Base-by-base conservation (phyloP, 1,140 invertebrate genomes). In the Bombyx mori region DNA sequence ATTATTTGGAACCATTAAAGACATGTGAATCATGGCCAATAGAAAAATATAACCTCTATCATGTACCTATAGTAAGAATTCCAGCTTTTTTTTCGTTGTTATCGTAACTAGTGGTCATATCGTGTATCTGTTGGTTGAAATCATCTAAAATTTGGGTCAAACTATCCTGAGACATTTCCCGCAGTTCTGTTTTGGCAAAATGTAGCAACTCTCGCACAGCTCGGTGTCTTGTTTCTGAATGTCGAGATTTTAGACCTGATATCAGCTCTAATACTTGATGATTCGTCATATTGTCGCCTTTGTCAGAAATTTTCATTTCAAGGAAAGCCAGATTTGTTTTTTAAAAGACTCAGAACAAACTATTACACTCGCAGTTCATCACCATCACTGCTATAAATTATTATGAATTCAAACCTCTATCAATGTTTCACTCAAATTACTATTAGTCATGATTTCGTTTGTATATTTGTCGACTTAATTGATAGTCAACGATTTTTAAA, bases 61-160 rank as follows among this genome's bases (percentile, higher is more conserved):
- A 89, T 88, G 89, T 84, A 96, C 95, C 94, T 79, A 99, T 99
- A 9, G 96, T 96, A 12, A 98, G 86, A 62, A 98, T 97, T 53
- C 96, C 97, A 49, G 97, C 97, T 85, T 98, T 98, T 72, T 97
- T 98, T 75, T 99, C 97, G 88, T 96, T 96, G 10, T 94, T 91
- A 84, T 99, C 97, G 18, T 93, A 92, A 62, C 95, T 95, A 3
- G 95, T 96, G 3, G 98, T 96, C 94, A 99, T 94, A 73, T 96
- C 94, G 79, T 97, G 96, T 61, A 99, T 98, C 66, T 98, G 94
- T 81, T 97, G 94, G 79, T 98, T 98, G 68, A 99, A 97, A 68
- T 97, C 95, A 78, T 99, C 97, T 75, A 99, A 92, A 72, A 98
- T 97, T 22, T 91, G 88, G 47, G 92, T 93, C 52, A 97, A 90